Base-by-base conservation (phyloP, 2,113 vertebrate genomes). In the Ceyx margarethae region DNA sequence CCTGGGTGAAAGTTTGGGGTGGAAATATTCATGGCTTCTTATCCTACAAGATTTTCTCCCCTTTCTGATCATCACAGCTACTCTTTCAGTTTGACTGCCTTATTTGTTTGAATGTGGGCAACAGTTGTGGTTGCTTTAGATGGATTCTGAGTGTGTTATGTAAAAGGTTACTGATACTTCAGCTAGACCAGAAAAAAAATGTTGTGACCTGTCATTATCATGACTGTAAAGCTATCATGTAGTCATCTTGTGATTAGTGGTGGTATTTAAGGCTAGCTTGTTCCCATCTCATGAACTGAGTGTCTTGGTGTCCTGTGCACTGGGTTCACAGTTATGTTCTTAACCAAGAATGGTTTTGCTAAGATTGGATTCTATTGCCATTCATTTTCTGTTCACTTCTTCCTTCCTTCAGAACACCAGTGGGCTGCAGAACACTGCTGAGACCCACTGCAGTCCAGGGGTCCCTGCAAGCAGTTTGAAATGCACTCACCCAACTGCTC, bases 401-500 rank as follows among this genome's bases (percentile, higher is more conserved):
- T 61, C 73, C 25, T 65, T 64, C 60, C 37, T 73, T 89, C 26
- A 15, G 69, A 85, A 43, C 22, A 6, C 16, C 31, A 11, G 16
- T 76, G 58, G 14, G 8, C 16, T 37, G 3, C 64, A 23, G 33
- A 66, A 48, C 61, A 28, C 40, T 0, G 0, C 43, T 25, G 69
- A 48, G n/a, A 20, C 26, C 64, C 56, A 91, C 33, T 21, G 73
- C 15, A 60, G 48, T 40, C 29, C 40, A 15, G 5, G 57, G 62
- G 6, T 65, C 54, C 45, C 58, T 73, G 74, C 29, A 22, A 13
- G 14, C 31, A 17, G 19, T 57, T 74, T 77, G 71, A 77, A 71
- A 50, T 71, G 13, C 9, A n/a, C 45, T 21, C 0, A 0, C 75
- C 4, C 3, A 73, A 15, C 22, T 60, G 0, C 13, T 61, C 9